Base-by-base conservation (phyloP, 2,888 invertebrate genomes). In the Drosophila maculinotata region DNA sequence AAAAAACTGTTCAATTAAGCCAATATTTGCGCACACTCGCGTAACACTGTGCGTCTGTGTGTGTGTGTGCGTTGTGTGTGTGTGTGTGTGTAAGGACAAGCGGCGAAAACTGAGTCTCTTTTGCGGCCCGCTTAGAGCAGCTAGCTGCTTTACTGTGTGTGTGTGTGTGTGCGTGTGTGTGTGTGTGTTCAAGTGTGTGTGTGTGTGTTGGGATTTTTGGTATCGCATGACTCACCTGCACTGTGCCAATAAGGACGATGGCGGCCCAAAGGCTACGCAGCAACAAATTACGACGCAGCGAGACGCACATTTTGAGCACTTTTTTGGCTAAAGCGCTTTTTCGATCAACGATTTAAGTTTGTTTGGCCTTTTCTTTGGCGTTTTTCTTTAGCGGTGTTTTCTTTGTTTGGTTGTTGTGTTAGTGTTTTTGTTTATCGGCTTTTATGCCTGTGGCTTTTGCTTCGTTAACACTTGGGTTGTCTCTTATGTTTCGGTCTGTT, bases 1-100 rank as follows among this genome's bases (percentile, higher is more conserved):
- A 64, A 70, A 65, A 68, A 77, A 65, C 64, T 64, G 76, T 82
- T 87, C 86, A 82, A 82, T 87, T 79, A 87, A 82, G 82, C 76
- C 87, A 82, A 82, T 87, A 79, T 85, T 87, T 82, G 78, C 79
- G 85, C 82, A 81, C 75, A 80, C 80, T 80, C 84, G 78, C 74
- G 57, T 59, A 45, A 30, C 30, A 28, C 33, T 51, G 42, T 30
- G 31, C 20, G 35, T 58, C 14, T 53, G 28, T 54, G 35, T 38
- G 42, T 35, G n/a, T n/a, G n/a, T n/a, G n/a, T n/a, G n/a, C n/a
- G n/a, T n/a, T n/a, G n/a, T n/a, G n/a, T n/a, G n/a, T 30, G 38
- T 42, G 47, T 30, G 48, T 38, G 36, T 57, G 52, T 63, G 51
- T 47, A 54, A 52, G 52, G 67, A 45, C 47, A 49, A 38, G 31